Base-by-base conservation (phyloP, 2,113 vertebrate genomes). In the Lophochroa leadbeateri region DNA sequence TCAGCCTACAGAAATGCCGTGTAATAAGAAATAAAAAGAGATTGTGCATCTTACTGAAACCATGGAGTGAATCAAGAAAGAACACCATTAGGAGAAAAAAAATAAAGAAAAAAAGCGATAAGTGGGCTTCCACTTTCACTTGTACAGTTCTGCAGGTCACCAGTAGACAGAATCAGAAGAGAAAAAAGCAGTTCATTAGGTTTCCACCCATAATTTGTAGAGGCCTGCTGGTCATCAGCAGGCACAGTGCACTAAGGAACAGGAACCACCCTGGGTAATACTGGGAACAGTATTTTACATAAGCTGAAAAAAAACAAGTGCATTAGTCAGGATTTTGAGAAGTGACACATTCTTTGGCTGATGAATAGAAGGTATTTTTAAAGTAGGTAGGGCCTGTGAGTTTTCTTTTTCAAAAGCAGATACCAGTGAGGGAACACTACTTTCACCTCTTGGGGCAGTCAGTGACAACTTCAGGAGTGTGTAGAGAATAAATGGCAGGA, bases 1-100 rank as follows among this genome's bases (percentile, higher is more conserved):
- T 91, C 95, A 92, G 83, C 95, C 96, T 94, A 95, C 96, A 89
- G 83, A 97, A 96, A 92, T 95, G 86, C 92, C 92, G 88, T 92
- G 86, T 92, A 89, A 87, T 68, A 95, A 86, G 83, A 92, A 95
- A 80, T 81, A 88, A 68, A 90, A 77, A 86, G 75, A 90, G 58
- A 90, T 46, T 82, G 37, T 76, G 67, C 44, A 79, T 94, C 91
- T 87, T 28, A 50, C 31, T 76, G 70, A 89, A 96, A 82, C 28
- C 63, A 46, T 15, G 7, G 70, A 86, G 15, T 76, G 77, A 81
- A 88, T 49, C n/a, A 78, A 94, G 60, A 86, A 91, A 17, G 11
- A 90, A 18, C 13, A 60, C 11, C 21, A 84, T 35, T 17, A 44
- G 1, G 8, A 23, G 31, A 44, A 65, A 43, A 86, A 41, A 49